phyloP scores from a whole-genome alignment of 2,113 vertebrate species.

The Spizaetus ornatus region DNA sequence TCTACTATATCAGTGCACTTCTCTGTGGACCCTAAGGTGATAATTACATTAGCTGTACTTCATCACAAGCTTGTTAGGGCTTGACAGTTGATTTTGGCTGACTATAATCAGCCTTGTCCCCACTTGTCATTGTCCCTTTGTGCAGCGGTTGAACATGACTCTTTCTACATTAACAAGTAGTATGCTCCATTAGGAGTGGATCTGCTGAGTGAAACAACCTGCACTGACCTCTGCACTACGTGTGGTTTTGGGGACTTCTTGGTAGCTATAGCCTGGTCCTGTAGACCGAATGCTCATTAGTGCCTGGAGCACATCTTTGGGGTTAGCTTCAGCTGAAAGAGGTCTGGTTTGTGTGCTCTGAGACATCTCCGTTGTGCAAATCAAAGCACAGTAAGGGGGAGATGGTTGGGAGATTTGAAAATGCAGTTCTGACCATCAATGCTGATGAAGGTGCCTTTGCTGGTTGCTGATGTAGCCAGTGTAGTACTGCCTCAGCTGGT shows the following conservation, averaged over 20 bases:
- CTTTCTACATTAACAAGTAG: background rate
- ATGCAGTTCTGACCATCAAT: background rate
- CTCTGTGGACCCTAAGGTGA: conserved; percentile 43
- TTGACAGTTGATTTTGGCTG: conserved; percentile 57
- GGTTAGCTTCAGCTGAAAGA: background rate
- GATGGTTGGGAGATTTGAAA: background rate
- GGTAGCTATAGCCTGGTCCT: background rate
- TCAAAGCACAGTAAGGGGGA: background rate
- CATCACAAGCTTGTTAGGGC: conserved; percentile 56
- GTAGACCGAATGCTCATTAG: background rate
- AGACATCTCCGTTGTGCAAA: background rate
- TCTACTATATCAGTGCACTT: conserved; percentile 17
- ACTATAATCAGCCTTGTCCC: conserved; percentile 47
- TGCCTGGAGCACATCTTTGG: background rate
- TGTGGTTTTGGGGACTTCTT: background rate
- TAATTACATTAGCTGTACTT: conserved; percentile 58
- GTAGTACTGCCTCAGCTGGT: background rate
- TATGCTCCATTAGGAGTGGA: background rate
- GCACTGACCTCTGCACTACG: background rate
- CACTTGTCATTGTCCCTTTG: conserved; percentile 56
- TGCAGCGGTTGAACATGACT: conserved; percentile 9
- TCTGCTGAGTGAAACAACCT: background rate
- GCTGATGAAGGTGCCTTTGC: background rate
- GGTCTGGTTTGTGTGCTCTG: background rate
- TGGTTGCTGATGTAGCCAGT: background rate